A percentile compares a stretch with the other conserved stretches of the same genome.
Conservation (phyloP, 2,888 invertebrate genomes). For the Dasysyrphus tricinctus region DNA sequence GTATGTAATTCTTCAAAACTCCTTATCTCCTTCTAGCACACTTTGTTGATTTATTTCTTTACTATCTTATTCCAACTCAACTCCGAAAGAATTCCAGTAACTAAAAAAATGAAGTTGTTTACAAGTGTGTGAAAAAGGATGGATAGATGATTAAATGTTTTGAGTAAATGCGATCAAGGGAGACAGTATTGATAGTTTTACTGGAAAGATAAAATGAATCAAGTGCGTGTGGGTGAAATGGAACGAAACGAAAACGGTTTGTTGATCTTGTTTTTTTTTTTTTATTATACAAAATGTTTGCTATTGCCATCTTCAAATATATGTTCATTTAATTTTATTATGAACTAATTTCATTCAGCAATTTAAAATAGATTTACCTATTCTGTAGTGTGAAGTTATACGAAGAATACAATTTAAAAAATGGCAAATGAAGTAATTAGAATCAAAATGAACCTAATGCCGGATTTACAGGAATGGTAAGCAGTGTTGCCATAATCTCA, state of each 20-base stretch:
- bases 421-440: no score
- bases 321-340: no score
- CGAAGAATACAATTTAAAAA: no score
- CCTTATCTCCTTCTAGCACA: constrained; percentile 55
- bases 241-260: constrained; percentile 2
- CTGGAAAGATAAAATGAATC: not conserved
- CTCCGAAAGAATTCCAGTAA: constrained; percentile 1
- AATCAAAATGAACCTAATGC: no score
- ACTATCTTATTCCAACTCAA: not conserved
- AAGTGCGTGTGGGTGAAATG: constrained; percentile 3
- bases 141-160: not conserved
- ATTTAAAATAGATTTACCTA: no score
- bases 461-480: no score
- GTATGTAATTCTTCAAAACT: not conserved
- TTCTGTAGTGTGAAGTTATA: no score
- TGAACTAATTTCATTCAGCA: no score
- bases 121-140: constrained; percentile 44
- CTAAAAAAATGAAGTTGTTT: constrained; percentile 28
- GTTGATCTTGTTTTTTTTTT: not conserved
- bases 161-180: not conserved
- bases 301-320: no score
- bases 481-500: no score
- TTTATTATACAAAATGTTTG: no score
- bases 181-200: not conserved
- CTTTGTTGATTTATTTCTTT: constrained; percentile 56